Evolutionary conservation across 1,140 invertebrate genomes (phyloP), one percentile per base, ranked within the genome.

Genomic region (Drosophila insularis): DNA sequence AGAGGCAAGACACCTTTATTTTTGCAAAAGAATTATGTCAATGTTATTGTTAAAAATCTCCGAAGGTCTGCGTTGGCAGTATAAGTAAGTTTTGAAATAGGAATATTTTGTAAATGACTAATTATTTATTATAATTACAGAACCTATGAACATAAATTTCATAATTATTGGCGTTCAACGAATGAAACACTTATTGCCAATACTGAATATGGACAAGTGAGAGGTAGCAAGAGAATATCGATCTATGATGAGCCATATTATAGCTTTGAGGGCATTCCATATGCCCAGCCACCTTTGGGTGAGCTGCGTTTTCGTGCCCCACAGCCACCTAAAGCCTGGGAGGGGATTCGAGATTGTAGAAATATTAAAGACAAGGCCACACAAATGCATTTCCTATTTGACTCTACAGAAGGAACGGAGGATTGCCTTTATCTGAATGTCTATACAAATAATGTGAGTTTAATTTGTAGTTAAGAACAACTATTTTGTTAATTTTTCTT

Each of bases 371-470:
- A 91, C 7, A 81, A 72, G 21, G 91, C 92, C 60, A 74, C 89
- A 8, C 93, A 92, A 68, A 78, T 90, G 77, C 69, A 89, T 11
- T 82, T 89, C 35, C 61, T 91, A 0, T 54, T 63, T 1, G 80
- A 86, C n/a, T 78, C 75, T 54, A 63, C 90, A 32, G 78, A 90
- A 31, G 94, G 94, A n/a, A 87, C 93, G 6, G 96, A 96, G 90
- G 95, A 97, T 79, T 96, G 95, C 77, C 92, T 97, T 1, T 94
- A 94, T 64, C 78, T 96, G 0, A 96, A 96, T 66, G 93, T 97
- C n/a, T 96, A 95, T 43, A 87, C 93, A 93, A 21, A 94, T 94
- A 78, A 95, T 94, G 90, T 91, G 95, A 55, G 93, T 95, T 32
- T 31, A 17, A 6, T 46, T 17, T n/a, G 17, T 2, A 46, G 7